Conservation (phyloP, 2,888 invertebrate genomes). For the Cephus sareptanus region DNA sequence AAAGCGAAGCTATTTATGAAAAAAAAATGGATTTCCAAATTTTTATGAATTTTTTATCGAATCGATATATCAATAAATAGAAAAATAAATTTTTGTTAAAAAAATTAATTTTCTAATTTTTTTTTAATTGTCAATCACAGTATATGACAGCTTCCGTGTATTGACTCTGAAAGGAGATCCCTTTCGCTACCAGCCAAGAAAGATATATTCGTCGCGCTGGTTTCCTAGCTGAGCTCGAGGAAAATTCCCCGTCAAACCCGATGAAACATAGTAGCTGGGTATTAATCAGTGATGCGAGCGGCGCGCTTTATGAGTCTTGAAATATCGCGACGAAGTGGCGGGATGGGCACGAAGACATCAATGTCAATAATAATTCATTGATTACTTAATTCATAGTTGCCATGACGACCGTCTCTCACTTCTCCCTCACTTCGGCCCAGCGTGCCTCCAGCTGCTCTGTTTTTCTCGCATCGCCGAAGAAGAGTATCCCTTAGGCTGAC, state of each 20-base stretch:
- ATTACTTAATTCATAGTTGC: conserved; percentile 65
- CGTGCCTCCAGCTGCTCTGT: conserved; percentile 52
- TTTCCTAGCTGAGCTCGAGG: background rate
- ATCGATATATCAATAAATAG: background rate
- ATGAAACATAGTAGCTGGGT: conserved; percentile 50
- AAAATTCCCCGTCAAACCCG: conserved; percentile 31
- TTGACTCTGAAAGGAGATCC: background rate
- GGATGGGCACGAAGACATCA: conserved; percentile 58
- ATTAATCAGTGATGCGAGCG: conserved; percentile 54
- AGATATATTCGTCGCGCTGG: background rate
- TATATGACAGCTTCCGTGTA: background rate
- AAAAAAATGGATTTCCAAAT: background rate
- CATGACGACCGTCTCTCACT: conserved; percentile 57
- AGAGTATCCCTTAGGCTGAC: conserved; percentile 36
- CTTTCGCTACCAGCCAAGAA: background rate
- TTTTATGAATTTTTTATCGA: background rate
- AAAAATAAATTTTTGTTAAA: too few relatives aligned
- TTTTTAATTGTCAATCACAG: background rate
- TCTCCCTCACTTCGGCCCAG: conserved; percentile 23
- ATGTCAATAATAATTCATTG: conserved; percentile 67
- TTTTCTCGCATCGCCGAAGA: conserved; percentile 57
- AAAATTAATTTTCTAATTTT: background rate
- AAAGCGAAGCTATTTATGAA: background rate
- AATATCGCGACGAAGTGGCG: conserved; percentile 45
- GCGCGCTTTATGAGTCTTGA: conserved; percentile 54